Conservation (phyloP, 2,888 invertebrate species). For the Troglohyphantes excavatus region DNA sequence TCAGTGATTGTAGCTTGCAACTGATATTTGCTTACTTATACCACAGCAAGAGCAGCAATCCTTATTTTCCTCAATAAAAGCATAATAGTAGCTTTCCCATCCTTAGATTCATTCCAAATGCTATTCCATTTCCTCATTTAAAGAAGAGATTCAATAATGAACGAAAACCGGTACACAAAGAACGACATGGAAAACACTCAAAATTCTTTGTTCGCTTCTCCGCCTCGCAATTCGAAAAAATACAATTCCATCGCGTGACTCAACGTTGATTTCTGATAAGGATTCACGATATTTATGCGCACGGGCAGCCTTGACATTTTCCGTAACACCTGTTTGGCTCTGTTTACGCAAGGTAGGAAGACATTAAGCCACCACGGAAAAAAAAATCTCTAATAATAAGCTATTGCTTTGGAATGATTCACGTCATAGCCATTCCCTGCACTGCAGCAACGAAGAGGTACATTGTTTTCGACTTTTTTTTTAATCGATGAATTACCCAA, state of each 20-base stretch:
- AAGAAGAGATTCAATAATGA: background rate
- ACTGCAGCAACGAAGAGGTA: no score
- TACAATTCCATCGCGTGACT: conserved; percentile 34
- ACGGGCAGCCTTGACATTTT: conserved; percentile 35
- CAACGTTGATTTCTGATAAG: conserved; percentile 29
- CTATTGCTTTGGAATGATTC: no score
- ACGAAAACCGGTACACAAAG: background rate
- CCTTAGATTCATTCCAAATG: background rate
- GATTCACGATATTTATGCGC: conserved; percentile 37
- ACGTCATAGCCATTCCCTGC: no score
- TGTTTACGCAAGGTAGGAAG: conserved; percentile 47
- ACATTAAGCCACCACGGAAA: no score
- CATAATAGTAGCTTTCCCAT: no score
- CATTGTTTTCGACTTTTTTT: no score
- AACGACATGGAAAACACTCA: background rate
- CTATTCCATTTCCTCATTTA: background rate
- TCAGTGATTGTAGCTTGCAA: no score
- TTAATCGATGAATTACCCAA: no score
- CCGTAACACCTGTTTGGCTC: conserved; percentile 35
- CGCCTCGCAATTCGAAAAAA: background rate
- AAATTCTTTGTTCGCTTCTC: background rate
- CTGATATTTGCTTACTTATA: no score
- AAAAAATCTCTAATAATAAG: no score
- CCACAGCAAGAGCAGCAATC: no score
- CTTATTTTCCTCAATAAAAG: no score